A percentile compares a stretch with the other conserved stretches of the same genome.
These are phyloP conservation scores for Ormyrus thymus DNA, from an alignment of 2,888 invertebrate species.

Conservation along the genomic window DNA sequence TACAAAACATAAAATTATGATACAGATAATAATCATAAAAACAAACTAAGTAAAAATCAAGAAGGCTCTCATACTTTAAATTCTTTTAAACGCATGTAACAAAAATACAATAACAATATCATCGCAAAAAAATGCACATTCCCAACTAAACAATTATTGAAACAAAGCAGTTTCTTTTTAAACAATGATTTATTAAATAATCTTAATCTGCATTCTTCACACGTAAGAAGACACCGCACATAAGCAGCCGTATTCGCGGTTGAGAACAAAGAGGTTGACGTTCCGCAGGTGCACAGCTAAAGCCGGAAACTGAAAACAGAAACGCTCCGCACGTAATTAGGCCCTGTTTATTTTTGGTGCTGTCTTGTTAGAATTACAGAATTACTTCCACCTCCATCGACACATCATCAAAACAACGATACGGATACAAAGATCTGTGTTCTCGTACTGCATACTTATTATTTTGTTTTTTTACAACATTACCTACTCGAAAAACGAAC, in stretches of 20 bases:
- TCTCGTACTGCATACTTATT: background rate
- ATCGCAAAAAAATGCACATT: too few relatives aligned
- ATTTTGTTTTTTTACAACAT: conserved; percentile 14
- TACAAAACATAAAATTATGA: too few relatives aligned
- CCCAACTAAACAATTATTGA: too few relatives aligned
- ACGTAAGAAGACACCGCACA: conserved; percentile 19
- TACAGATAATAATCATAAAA: too few relatives aligned
- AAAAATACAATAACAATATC: too few relatives aligned
- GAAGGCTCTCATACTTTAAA: too few relatives aligned
- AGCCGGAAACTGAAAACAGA: background rate
- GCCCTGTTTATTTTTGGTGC: conserved; percentile 69
- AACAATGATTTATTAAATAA: conserved; percentile 44
- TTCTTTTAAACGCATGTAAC: too few relatives aligned
- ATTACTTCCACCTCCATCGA: conserved; percentile 58
- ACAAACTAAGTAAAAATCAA: too few relatives aligned
- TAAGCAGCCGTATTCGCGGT: background rate
- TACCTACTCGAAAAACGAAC: background rate
- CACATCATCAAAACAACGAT: background rate
- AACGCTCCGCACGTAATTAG: conserved; percentile 58
- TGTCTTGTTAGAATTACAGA: conserved; percentile 65
- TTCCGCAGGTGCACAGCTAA: conserved; percentile 15
- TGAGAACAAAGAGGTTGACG: conserved; percentile 21
- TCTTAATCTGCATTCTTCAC: conserved; percentile 16
- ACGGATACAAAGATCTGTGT: conserved; percentile 2
- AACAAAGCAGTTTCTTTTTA: background rate